Evolutionary conservation across 2,888 invertebrate genomes (phyloP).

Genomic region (Drosophila trichaetosa): DNA sequence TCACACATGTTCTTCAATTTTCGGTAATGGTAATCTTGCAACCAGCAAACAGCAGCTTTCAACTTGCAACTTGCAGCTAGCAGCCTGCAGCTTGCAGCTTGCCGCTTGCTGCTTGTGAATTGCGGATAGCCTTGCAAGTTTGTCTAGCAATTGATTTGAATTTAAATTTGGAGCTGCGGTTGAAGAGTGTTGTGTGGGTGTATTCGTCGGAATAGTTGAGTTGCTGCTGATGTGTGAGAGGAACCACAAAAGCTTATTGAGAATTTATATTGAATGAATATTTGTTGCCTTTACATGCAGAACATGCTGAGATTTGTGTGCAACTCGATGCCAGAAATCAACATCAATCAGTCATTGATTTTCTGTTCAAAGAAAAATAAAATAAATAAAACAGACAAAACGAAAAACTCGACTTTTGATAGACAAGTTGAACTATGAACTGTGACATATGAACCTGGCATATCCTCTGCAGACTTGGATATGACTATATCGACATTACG

Average conservation of each 20-base stretch:
- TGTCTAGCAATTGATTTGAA: constrained; percentile 49
- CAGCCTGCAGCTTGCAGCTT: constrained; percentile 30
- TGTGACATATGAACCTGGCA: not conserved
- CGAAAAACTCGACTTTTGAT: not conserved
- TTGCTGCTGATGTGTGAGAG: constrained; percentile 23
- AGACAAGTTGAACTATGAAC: not conserved
- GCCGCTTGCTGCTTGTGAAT: constrained; percentile 11
- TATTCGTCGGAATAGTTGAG: constrained; percentile 20
- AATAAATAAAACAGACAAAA: not conserved
- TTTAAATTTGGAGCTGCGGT: constrained; percentile 24
- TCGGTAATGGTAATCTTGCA: constrained; percentile 68
- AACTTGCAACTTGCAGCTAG: constrained; percentile 31
- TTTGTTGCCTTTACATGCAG: not conserved
- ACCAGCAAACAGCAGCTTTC: constrained; percentile 30
- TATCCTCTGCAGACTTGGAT: not conserved
- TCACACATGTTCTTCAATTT: constrained; percentile 77
- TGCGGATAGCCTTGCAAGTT: constrained; percentile 24
- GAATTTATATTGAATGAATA: constrained; percentile 18
- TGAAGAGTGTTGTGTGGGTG: constrained; percentile 7
- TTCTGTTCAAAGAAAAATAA: not conserved
- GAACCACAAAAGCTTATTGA: constrained; percentile 25
- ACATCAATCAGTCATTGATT: not conserved
- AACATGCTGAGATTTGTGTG: not conserved
- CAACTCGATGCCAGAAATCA: not conserved
- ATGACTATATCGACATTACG: not conserved